These are phyloP conservation scores for Rachycentron canadum DNA, from an alignment of 2,797 vertebrate species.

Conservation along the genomic window DNA sequence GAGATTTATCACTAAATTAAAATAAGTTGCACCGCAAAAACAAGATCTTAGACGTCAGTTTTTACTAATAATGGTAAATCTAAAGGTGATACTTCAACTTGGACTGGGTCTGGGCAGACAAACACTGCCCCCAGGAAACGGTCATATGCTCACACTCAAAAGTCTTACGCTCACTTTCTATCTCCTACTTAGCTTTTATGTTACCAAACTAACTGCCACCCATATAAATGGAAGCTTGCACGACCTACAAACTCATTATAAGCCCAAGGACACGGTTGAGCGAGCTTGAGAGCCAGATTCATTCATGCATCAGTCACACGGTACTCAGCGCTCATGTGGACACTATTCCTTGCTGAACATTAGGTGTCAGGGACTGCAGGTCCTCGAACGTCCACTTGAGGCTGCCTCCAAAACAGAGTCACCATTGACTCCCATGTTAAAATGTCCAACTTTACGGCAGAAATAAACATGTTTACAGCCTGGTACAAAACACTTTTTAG, in stretches of 20 bases:
- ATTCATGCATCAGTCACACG: not conserved
- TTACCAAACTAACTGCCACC: not conserved
- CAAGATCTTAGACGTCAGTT: not conserved
- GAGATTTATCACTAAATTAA: constrained; percentile 6
- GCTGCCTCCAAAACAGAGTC: too few species aligned
- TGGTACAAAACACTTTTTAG: too few species aligned
- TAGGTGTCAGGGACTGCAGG: too few species aligned
- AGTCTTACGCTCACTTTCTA: not conserved
- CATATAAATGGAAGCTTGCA: not conserved
- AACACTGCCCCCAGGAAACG: not conserved
- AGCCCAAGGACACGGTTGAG: not conserved
- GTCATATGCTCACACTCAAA: too few species aligned
- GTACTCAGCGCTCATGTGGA: not conserved
- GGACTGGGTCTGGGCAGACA: not conserved
- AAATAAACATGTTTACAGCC: too few species aligned
- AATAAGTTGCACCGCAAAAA: not conserved
- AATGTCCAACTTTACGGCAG: too few species aligned
- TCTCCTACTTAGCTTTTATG: not conserved
- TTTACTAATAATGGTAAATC: not conserved
- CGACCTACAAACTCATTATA: not conserved
- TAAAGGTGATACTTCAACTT: not conserved
- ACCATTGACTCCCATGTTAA: too few species aligned
- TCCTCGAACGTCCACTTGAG: too few species aligned
- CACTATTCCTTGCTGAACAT: too few species aligned
- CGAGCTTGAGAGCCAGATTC: not conserved